Conservation (phyloP, 1,140 invertebrate species). For the Panagrolaimus sp. region DNA sequence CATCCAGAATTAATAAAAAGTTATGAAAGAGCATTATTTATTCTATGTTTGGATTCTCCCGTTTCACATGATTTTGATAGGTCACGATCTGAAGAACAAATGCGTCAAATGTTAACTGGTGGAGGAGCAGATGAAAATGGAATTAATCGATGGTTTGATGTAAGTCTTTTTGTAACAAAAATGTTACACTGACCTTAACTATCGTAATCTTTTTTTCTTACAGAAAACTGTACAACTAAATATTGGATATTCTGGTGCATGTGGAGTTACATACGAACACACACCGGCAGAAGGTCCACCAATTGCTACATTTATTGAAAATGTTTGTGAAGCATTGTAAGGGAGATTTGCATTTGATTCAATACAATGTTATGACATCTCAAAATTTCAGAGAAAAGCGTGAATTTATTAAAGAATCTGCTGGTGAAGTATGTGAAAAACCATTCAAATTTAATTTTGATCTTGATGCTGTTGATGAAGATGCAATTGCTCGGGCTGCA, state of each 20-base stretch:
- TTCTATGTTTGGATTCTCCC: slow-evolving; percentile 43
- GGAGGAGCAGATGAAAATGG: slow-evolving; percentile 67
- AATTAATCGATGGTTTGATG: slow-evolving; percentile 77
- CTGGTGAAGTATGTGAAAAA: background rate
- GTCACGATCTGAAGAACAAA: slow-evolving; percentile 60
- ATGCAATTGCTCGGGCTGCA: background rate
- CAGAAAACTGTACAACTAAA: slow-evolving; percentile 66
- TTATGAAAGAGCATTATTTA: slow-evolving; percentile 46
- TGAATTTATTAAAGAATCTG: slow-evolving; percentile 35
- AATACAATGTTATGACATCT: no score
- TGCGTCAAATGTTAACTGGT: slow-evolving; percentile 63
- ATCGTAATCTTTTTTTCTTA: no score
- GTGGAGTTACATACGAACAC: slow-evolving; percentile 87
- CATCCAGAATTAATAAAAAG: slow-evolving; percentile 28
- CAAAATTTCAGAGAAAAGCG: background rate
- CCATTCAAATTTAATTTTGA: background rate
- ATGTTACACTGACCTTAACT: no score
- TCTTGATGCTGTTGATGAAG: background rate
- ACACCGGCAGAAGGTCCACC: slow-evolving; percentile 84
- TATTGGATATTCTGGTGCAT: slow-evolving; percentile 72
- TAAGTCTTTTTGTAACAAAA: no score
- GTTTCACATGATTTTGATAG: background rate
- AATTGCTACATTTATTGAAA: slow-evolving; percentile 75
- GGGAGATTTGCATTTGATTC: slow-evolving; percentile 12
- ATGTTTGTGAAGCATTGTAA: slow-evolving; percentile 63